Base-by-base conservation (phyloP, 2,797 vertebrate genomes). In the Furcifer pardalis region DNA sequence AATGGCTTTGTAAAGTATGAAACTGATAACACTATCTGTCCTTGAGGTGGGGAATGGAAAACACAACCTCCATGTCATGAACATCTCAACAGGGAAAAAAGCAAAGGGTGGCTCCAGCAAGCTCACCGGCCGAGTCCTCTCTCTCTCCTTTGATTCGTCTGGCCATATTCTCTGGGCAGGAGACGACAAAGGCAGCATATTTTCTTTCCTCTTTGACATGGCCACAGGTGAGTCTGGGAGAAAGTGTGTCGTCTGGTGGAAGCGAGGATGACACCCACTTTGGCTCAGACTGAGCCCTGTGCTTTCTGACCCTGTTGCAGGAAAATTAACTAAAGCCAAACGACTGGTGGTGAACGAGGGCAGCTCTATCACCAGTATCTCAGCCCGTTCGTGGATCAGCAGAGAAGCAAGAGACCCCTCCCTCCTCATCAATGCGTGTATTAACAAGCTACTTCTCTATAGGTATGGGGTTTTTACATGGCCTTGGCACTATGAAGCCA, bases 191-290 rank as follows among this genome's bases (percentile, higher is more conserved):
- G 98, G 98, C 59, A 98, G 97, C 89, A 96, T 99, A 87, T 98
- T 97, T 91, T 98, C 98, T 56, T 99, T 99, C 94, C 97, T 99
- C 77, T 99, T 99, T 17, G 98, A 99, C 93, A 98, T 98, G 96
- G 97, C 97, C 82, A 99, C 98, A 89, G 98, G 98, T 98, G 90
- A 77, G 90, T 49, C 3, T 42, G 30, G 19, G 37, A 93, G 21
- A 12, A 37, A 27, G 4, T 12, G 13, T 17, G 42, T 27, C 49
- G 12, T 19, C 32, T 42, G 17, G 40, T 4, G 21, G 17, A 27
- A 49, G 8, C 32, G 25, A 44, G 32, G 44, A 77, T 21, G 10
- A 32, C 37, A n/a, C 42, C 5, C 5, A 1, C 8, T 21, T 15
- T 2, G 40, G 0, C 49, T 27, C 9, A 71, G 59, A 60, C 4